Percentiles rank a stretch among this genome's conserved stretches.
phyloP scores from a whole-genome alignment of 2,113 vertebrate species.

The Ptychochromis oligacanthus region DNA sequence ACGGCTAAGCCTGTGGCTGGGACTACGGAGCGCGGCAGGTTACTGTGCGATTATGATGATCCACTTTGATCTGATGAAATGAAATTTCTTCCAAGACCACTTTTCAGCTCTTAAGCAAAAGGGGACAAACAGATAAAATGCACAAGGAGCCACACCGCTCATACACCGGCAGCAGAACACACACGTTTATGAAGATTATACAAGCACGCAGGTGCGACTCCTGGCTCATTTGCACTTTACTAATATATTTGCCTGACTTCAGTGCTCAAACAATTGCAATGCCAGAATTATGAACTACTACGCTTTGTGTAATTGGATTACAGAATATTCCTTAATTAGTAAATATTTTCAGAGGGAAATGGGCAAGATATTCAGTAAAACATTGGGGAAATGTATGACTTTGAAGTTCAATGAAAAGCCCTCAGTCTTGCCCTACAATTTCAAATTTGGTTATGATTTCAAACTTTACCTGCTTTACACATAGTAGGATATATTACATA shows the following conservation, averaged over 20 bases:
- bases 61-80: slow-evolving; percentile 66
- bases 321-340: not conserved
- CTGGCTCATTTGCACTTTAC: not conserved
- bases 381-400: not conserved
- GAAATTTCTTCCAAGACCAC: slow-evolving; percentile 50
- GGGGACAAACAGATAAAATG: slow-evolving; percentile 36
- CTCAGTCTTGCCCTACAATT: not conserved
- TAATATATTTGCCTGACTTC: not conserved
- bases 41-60: slow-evolving; percentile 65
- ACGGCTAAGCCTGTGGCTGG: slow-evolving; percentile 39
- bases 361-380: not conserved
- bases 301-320: not conserved
- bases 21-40: slow-evolving; percentile 44
- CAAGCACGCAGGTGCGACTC: not conserved
- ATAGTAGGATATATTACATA: not conserved
- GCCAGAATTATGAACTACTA: not conserved
- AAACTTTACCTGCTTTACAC: not conserved
- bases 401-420: not conserved
- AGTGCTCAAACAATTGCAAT: not conserved
- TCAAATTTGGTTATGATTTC: not conserved
- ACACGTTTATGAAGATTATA: not conserved
- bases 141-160: not conserved
- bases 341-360: not conserved
- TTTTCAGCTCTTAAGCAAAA: slow-evolving; percentile 41
- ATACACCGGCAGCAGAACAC: not conserved